These are phyloP conservation scores for Australoheros scitulus DNA, from an alignment of 2,113 vertebrate genomes.

Conservation along the genomic window DNA sequence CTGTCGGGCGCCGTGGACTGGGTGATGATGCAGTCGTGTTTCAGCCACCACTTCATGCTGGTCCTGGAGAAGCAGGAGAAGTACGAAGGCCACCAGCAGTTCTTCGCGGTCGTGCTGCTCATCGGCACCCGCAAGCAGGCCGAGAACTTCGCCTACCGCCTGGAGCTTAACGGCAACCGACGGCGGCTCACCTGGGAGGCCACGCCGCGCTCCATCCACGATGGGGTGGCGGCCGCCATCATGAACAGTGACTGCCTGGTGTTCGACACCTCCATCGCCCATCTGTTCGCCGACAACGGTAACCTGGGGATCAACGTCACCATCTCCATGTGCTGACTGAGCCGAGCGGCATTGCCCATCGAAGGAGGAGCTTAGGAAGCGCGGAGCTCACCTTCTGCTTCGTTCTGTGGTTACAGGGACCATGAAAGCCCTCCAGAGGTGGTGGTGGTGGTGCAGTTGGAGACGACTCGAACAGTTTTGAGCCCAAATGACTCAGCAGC, in stretches of 20 bases:
- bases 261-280: slow-evolving; percentile 81
- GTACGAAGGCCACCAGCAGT: slow-evolving; percentile 82
- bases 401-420: no score
- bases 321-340: slow-evolving; percentile 82
- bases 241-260: slow-evolving; percentile 84
- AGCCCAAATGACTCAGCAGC: background rate
- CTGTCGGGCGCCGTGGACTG: slow-evolving; percentile 82
- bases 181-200: slow-evolving; percentile 84
- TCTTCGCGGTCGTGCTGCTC: slow-evolving; percentile 82
- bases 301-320: slow-evolving; percentile 84
- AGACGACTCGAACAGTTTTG: background rate
- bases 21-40: slow-evolving; percentile 86
- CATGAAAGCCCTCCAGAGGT: background rate
- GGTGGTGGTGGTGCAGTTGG: background rate
- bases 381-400: background rate
- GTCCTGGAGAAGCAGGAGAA: slow-evolving; percentile 84
- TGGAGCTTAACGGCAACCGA: slow-evolving; percentile 82
- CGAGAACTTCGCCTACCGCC: slow-evolving; percentile 82
- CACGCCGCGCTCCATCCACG: slow-evolving; percentile 82
- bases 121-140: slow-evolving; percentile 82
- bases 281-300: slow-evolving; percentile 81
- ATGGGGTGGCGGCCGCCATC: slow-evolving; percentile 79
- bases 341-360: background rate
- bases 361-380: background rate
- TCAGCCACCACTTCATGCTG: slow-evolving; percentile 84